Evolutionary conservation across 2,113 vertebrate genomes (phyloP), one percentile per base, ranked within the genome.

Genomic region (Cyanistes caeruleus): DNA sequence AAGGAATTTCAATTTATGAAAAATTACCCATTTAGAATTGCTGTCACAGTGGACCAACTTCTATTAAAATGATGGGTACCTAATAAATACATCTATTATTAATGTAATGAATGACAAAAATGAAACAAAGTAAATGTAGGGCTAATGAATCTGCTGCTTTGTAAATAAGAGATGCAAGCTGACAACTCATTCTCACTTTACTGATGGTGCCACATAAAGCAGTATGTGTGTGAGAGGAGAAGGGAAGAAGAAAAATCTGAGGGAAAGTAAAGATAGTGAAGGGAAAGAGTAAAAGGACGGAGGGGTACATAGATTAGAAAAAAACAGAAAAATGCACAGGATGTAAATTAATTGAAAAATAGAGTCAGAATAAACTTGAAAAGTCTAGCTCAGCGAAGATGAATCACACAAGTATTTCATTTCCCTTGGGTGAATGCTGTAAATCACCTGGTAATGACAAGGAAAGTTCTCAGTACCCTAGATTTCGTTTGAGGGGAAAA

Each of bases 1-100:
- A 96, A 98, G 84, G 90, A 97, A 96, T 97, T 97, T 97, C 96
- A 89, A 96, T 97, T 96, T 97, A 95, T 97, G 92, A 98, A 98
- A 97, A 97, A 97, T 96, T 94, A 95, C 43, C 79, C 91, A 77
- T 78, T 97, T 97, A 97, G 89, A 93, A 87, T 88, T 96, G 84
- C 84, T 96, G 86, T 92, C 90, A 96, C 91, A 97, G 87, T 63
- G 84, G 90, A 96, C 86, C 59, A 89, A 81, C 89, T 92, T 95
- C 41, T 77, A 79, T 91, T 94, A 95, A 94, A 96, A 88, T 91
- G 69, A 94, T 93, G 81, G 28, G 87, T 91, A 92, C 70, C 85
- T 97, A 89, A 95, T 89, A 95, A 77, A 81, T 90, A 44, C 44
- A 86, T 97, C 75, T 91, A 78, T 88, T 95, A 89, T 87, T 96